Evolutionary conservation across 35 echinoderm and acorn worm genomes (phyloP).

Genomic region (Diadema setosum): DNA sequence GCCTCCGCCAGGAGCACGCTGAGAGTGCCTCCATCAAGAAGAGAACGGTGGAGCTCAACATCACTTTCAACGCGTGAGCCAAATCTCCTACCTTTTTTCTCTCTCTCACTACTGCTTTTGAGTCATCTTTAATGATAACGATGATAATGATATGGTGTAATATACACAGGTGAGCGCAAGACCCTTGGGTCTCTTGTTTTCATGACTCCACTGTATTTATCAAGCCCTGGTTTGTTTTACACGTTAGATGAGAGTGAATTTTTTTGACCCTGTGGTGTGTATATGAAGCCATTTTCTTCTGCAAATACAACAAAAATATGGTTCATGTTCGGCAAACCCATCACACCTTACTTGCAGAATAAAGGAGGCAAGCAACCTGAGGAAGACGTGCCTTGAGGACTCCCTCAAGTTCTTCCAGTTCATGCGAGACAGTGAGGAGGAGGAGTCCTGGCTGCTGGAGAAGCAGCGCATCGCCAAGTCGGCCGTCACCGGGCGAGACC

Average conservation of each 20-base stretch:
- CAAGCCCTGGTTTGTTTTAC: too few relatives aligned
- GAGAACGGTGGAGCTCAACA: constrained; percentile 63
- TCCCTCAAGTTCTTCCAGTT: constrained; percentile 94
- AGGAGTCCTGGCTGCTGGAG: constrained; percentile 90
- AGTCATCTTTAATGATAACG: too few relatives aligned
- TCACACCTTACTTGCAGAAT: constrained; percentile 49
- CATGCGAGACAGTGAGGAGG: constrained; percentile 89
- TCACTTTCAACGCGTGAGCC: constrained; percentile 58
- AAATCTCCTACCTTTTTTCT: background rate
- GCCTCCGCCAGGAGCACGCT: constrained; percentile 40
- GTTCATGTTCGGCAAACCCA: too few relatives aligned
- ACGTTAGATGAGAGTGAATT: too few relatives aligned
- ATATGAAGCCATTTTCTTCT: too few relatives aligned
- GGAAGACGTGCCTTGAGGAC: constrained; percentile 60
- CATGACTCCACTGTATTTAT: too few relatives aligned
- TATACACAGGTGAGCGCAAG: too few relatives aligned
- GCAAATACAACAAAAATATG: too few relatives aligned
- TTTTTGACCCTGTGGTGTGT: too few relatives aligned
- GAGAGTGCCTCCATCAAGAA: constrained; percentile 60
- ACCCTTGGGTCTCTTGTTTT: too few relatives aligned
- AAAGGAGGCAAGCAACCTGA: constrained; percentile 31
- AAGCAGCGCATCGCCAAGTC: constrained; percentile 97
- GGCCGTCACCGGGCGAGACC: constrained; percentile 78
- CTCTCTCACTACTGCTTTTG: too few relatives aligned
- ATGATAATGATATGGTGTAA: too few relatives aligned